phyloP scores from a whole-genome alignment of 2,797 vertebrate species.

The Gymnothorax reevesii region DNA sequence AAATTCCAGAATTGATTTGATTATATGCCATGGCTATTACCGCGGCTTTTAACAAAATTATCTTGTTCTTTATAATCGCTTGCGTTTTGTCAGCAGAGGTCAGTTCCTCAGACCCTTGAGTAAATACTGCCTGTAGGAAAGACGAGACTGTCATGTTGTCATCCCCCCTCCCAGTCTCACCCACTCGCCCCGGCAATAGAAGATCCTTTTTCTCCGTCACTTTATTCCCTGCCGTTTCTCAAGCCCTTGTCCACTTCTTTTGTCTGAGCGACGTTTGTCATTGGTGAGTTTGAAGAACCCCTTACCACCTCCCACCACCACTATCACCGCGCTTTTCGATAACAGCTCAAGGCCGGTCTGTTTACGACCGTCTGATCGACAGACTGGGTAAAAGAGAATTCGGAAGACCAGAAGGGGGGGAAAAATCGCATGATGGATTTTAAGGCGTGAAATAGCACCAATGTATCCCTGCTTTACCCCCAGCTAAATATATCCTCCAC shows the following conservation, averaged over 20 bases:
- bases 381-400: conserved; percentile 20
- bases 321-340: conserved; percentile 13
- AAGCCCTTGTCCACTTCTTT: conserved; percentile 60
- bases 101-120: not conserved
- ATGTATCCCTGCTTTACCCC: not conserved
- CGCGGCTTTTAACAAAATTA: not conserved
- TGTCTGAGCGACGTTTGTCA: conserved; percentile 62
- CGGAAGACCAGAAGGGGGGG: conserved; percentile 20
- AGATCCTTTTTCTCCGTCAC: conserved; percentile 58
- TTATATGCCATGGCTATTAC: not conserved
- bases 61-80: not conserved
- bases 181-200: conserved; percentile 50
- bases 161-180: conserved; percentile 42
- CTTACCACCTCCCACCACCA: conserved; percentile 15
- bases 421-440: not conserved
- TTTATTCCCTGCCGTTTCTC: conserved; percentile 56
- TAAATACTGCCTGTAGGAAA: conserved; percentile 8
- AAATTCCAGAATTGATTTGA: not conserved
- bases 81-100: not conserved
- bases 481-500: conserved; percentile 3
- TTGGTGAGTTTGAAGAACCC: conserved; percentile 57
- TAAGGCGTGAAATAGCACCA: conserved; percentile 1
- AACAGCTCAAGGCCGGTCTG: conserved; percentile 62
- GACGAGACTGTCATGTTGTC: conserved; percentile 9
- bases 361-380: conserved; percentile 60